Conservation (phyloP, 1,140 invertebrate species). For the Marisa cornuarietis region DNA sequence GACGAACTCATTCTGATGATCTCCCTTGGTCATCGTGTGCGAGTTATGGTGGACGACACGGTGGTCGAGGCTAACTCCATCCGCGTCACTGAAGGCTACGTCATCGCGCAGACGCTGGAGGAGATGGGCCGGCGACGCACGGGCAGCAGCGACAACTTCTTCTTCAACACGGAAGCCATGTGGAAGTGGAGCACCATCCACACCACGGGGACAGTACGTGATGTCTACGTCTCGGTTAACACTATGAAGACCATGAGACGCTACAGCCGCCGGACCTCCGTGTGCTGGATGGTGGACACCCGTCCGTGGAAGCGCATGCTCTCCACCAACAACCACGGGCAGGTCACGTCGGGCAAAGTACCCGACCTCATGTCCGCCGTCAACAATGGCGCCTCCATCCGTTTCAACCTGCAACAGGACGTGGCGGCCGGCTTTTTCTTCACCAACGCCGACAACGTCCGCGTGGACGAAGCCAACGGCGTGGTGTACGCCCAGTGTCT, state of each 20-base stretch:
- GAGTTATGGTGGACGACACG: conserved; percentile 15
- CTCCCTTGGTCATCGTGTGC: conserved; percentile 26
- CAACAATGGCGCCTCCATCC: conserved; percentile 16
- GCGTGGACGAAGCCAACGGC: background rate
- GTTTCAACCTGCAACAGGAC: conserved; percentile 34
- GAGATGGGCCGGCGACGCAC: conserved; percentile 25
- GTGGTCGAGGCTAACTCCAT: conserved; percentile 29
- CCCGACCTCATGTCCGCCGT: conserved; percentile 16
- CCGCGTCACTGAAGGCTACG: conserved; percentile 12
- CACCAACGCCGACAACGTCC: conserved; percentile 34
- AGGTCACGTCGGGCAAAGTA: background rate
- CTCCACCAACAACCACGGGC: conserved; percentile 3
- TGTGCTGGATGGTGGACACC: conserved; percentile 34
- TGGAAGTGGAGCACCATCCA: conserved; percentile 25
- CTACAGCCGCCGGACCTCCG: background rate
- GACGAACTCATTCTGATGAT: conserved; percentile 26
- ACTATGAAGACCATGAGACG: background rate
- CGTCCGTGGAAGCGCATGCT: conserved; percentile 27
- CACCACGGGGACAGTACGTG: conserved; percentile 24
- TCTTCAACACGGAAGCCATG: conserved; percentile 30
- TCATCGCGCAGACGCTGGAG: conserved; percentile 31
- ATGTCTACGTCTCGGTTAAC: background rate
- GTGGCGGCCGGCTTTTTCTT: conserved; percentile 25
- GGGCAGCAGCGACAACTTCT: conserved; percentile 11
- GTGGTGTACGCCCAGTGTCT: conserved; percentile 26